Evolutionary conservation across 2,888 invertebrate species (phyloP), one percentile per base, ranked within the genome.

Genomic region (Hetaerina titia): DNA sequence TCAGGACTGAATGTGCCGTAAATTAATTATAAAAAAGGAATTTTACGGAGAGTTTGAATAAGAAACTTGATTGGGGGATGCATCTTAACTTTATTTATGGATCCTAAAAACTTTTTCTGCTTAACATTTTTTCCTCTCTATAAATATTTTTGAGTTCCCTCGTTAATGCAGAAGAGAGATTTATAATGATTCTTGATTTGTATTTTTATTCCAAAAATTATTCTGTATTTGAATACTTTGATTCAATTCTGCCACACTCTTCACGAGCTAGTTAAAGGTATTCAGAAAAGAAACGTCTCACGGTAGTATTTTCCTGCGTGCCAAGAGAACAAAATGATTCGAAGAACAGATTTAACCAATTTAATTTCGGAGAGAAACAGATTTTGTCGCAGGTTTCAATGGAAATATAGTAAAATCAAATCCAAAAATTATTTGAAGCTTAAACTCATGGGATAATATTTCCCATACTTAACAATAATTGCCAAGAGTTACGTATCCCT

Each of bases 1-100:
- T 92, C 92, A 92, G 69, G 92, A 69, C 45, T 56, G 92, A 92
- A 92, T 92, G 69, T 92, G 92, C 69, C 69, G 57, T 92, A 92
- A 92, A 92, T 92, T 92, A 92, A 92, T 92, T 92, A 92, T 56
- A 74, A 74, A 92, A 92, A 92, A 92, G 63, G 74, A 74, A 92
- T 69, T 92, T 69, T 74, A 81, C 31, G 74, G 56, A 92, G 92
- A 45, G 92, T 92, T 92, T 92, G 92, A 92, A 92, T 92, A 74
- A 92, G 92, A n/a, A 64, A 69, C 64, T 69, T 92, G 92, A 92
- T 92, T 92, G 92, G 92, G 74, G 92, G 56, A 92, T 92, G 92
- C 92, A 92, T 92, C 92, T 92, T 92, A 92, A 92, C 92, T 92
- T 92, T 92, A 92, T 92, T 92, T 92, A 74, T 69, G 92, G 92